Percentiles rank a stretch among this genome's conserved stretches.
Conservation (phyloP, 1,140 invertebrate species). For the Drosophila prosaltans region DNA sequence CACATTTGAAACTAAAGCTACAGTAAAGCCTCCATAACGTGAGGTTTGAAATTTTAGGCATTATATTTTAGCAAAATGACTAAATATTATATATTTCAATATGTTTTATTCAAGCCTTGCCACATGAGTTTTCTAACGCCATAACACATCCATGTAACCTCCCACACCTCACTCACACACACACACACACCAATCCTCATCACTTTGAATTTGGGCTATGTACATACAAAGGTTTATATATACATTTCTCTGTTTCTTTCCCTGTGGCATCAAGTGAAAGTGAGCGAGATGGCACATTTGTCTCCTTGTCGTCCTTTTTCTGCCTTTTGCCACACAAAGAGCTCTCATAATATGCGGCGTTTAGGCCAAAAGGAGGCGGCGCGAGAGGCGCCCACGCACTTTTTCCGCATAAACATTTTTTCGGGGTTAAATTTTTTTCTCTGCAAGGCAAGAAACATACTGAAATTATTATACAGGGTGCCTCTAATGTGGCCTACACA, state of each 20-base stretch:
- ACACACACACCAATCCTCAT: slow-evolving; percentile 6
- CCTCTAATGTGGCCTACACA: background rate
- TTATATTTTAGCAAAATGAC: no score
- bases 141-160: background rate
- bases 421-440: slow-evolving; percentile 65
- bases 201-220: slow-evolving; percentile 24
- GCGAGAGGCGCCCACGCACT: slow-evolving; percentile 66
- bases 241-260: slow-evolving; percentile 25
- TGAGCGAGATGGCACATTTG: slow-evolving; percentile 70
- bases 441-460: background rate
- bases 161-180: background rate
- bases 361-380: slow-evolving; percentile 4
- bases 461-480: slow-evolving; percentile 31
- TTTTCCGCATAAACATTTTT: slow-evolving; percentile 49
- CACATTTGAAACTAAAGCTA: no score
- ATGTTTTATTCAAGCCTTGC: no score
- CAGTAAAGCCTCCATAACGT: no score
- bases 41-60: no score
- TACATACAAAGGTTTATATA: background rate
- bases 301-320: slow-evolving; percentile 42
- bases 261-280: slow-evolving; percentile 61
- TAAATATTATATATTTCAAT: no score
- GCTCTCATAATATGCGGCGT: slow-evolving; percentile 11
- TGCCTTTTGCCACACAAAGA: slow-evolving; percentile 25
- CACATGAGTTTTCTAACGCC: background rate